These are phyloP conservation scores for Taenaris catops DNA, from an alignment of 2,888 invertebrate genomes.

Conservation along the genomic window DNA sequence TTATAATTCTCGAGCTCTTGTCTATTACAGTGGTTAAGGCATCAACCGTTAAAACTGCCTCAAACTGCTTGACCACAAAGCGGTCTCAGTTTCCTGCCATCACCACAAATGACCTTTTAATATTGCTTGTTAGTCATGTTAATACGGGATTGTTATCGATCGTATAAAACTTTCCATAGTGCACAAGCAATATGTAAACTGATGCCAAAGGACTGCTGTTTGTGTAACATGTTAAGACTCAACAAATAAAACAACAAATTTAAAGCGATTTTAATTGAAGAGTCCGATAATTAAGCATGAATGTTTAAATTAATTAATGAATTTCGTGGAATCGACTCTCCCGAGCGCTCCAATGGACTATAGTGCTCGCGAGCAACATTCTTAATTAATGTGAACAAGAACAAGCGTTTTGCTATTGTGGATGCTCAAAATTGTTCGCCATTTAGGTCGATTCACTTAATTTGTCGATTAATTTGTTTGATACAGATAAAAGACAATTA, in stretches of 20 bases:
- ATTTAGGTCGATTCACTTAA: conserved; percentile 28
- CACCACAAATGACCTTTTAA: conserved; percentile 70
- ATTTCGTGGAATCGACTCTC: conserved; percentile 51
- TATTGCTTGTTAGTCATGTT: conserved; percentile 51
- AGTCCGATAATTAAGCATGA: conserved; percentile 74
- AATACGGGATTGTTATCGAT: conserved; percentile 43
- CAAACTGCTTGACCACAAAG: conserved; percentile 57
- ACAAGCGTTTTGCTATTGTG: conserved; percentile 53
- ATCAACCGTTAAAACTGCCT: conserved; percentile 28
- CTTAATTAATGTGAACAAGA: conserved; percentile 64
- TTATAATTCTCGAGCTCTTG: conserved; percentile 18
- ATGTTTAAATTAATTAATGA: conserved; percentile 74
- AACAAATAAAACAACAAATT: conserved; percentile 68
- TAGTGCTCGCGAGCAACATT: conserved; percentile 54
- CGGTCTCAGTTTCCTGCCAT: conserved; percentile 59
- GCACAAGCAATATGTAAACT: too few species aligned
- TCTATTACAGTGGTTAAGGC: conserved; percentile 23
- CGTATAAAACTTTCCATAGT: too few species aligned
- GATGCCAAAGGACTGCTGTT: conserved; percentile 9
- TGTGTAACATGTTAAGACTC: conserved; percentile 22
- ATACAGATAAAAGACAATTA: conserved; percentile 6
- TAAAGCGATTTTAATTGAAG: conserved; percentile 68
- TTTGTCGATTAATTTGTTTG: conserved; percentile 14
- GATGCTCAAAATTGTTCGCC: conserved; percentile 44
- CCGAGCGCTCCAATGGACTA: conserved; percentile 30